A percentile compares a stretch with the other conserved stretches of the same genome.
Conservation (phyloP, 1,140 invertebrate genomes). For the Meloidogyne floridensis region DNA sequence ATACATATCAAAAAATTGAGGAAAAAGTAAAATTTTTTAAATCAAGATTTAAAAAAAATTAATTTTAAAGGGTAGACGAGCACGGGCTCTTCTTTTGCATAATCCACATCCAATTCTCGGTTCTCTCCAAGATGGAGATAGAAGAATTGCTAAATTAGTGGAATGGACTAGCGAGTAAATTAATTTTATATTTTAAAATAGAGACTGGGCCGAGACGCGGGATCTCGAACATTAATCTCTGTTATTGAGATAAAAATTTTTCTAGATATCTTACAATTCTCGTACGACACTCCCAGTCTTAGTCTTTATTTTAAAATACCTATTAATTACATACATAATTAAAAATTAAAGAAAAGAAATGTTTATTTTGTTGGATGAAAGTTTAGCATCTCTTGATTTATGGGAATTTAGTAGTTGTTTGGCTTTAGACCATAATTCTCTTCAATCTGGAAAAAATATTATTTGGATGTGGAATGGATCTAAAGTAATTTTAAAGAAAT, state of each 20-base stretch:
- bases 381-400: conserved; percentile 23
- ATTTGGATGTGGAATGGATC: conserved; percentile 29
- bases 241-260: too few species aligned
- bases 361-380: conserved; percentile 22
- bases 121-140: neutral
- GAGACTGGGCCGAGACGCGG: too few species aligned
- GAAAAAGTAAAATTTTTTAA: neutral
- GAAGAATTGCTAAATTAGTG: neutral
- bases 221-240: too few species aligned
- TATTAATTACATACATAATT: too few species aligned
- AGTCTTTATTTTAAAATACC: too few species aligned
- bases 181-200: neutral
- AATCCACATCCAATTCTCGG: conserved; percentile 27
- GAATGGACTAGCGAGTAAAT: conserved; percentile 21
- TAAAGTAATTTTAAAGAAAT: conserved; percentile 1
- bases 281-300: too few species aligned
- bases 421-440: neutral
- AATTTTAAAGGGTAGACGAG: conserved; percentile 14
- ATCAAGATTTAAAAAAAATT: neutral
- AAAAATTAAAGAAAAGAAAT: conserved; percentile 2
- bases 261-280: too few species aligned
- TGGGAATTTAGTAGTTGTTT: conserved; percentile 31
- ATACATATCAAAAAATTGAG: conserved; percentile 9
- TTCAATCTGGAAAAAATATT: neutral
- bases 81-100: conserved; percentile 23